Conservation (phyloP, 2,888 invertebrate genomes). For the Lysandra coridon region DNA sequence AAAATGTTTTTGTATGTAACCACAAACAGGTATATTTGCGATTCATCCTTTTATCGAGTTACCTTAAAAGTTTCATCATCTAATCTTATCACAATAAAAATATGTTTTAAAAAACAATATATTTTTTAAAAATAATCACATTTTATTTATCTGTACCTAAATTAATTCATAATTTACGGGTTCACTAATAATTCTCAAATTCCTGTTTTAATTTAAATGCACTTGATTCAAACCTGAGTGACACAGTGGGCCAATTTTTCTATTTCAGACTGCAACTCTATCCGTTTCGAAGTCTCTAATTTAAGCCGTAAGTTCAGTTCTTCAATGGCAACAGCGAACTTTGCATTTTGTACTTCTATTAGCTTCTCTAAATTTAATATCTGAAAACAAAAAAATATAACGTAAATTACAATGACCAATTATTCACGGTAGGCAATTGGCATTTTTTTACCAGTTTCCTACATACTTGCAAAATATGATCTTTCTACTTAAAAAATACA, state of each 20-base stretch:
- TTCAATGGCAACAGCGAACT: slow-evolving; percentile 82
- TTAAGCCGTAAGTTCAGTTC: slow-evolving; percentile 82
- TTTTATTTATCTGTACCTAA: background rate
- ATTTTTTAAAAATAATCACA: slow-evolving; percentile 12
- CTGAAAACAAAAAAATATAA: slow-evolving; percentile 48
- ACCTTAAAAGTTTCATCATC: background rate
- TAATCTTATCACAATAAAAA: slow-evolving; percentile 9
- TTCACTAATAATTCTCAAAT: slow-evolving; percentile 19
- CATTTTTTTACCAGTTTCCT: no score
- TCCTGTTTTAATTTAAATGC: slow-evolving; percentile 42
- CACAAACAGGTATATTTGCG: background rate
- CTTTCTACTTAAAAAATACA: slow-evolving; percentile 42
- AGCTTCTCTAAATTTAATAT: slow-evolving; percentile 81
- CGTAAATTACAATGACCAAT: background rate
- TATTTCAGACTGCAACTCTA: slow-evolving; percentile 82
- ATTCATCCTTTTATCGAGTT: background rate
- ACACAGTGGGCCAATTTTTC: slow-evolving; percentile 86
- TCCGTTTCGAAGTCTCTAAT: slow-evolving; percentile 83
- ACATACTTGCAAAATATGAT: no score
- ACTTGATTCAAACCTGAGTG: slow-evolving; percentile 82
- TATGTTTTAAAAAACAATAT: slow-evolving; percentile 2
- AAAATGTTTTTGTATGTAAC: slow-evolving; percentile 4
- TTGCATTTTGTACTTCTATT: slow-evolving; percentile 80
- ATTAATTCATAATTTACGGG: slow-evolving; percentile 4
- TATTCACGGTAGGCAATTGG: no score